These are phyloP conservation scores for Lamprologus tigripictilis DNA, from an alignment of 2,113 vertebrate species.

Conservation along the genomic window DNA sequence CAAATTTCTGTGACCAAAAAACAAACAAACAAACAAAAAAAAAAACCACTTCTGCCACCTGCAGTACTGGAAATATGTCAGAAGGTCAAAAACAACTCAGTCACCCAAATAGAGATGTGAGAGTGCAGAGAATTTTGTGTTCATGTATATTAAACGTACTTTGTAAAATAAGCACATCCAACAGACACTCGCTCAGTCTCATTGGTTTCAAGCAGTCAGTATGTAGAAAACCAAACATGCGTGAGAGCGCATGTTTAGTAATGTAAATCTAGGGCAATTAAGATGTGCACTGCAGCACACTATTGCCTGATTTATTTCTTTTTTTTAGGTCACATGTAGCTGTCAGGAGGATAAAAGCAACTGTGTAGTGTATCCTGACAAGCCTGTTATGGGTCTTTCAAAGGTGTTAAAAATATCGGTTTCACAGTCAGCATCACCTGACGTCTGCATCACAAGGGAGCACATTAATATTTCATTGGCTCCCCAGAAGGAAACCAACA, in stretches of 20 bases:
- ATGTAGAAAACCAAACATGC: background rate
- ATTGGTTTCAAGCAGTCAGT: background rate
- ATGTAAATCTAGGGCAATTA: background rate
- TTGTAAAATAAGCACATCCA: background rate
- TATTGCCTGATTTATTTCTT: background rate
- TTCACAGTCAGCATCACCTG: background rate
- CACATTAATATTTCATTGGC: background rate
- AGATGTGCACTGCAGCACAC: background rate
- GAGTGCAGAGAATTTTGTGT: background rate
- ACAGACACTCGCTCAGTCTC: background rate
- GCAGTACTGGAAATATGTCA: background rate
- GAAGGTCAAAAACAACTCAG: background rate
- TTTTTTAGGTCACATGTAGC: background rate
- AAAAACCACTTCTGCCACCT: background rate
- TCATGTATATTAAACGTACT: background rate
- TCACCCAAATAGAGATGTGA: background rate
- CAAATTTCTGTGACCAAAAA: background rate
- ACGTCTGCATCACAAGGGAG: background rate
- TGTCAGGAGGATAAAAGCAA: constrained; percentile 2
- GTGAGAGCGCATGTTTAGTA: background rate
- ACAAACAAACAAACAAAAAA: background rate
- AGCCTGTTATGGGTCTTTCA: constrained; percentile 5
- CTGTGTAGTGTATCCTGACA: background rate
- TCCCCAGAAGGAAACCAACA: background rate
- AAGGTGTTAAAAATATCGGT: constrained; percentile 23